Evolutionary conservation across 2,113 vertebrate genomes (phyloP).

Genomic region (Stictonetta naevosa): DNA sequence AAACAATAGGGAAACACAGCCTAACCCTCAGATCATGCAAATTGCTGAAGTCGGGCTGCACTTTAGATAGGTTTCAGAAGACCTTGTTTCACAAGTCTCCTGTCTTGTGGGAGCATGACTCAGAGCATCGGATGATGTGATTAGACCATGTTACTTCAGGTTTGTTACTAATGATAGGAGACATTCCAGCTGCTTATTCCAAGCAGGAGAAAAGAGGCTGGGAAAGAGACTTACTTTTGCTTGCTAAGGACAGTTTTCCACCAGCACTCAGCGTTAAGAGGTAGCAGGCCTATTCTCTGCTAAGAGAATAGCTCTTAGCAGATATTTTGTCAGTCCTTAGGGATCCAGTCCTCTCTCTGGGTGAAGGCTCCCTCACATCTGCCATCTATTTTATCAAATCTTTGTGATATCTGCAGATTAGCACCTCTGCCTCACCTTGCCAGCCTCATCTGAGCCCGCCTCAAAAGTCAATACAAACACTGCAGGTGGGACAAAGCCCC

Average conservation of each 20-base stretch:
- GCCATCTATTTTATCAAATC: background rate
- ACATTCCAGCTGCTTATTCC: background rate
- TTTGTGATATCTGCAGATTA: background rate
- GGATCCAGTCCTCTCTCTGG: background rate
- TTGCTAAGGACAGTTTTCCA: background rate
- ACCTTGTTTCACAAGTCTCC: background rate
- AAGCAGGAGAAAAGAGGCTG: background rate
- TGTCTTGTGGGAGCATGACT: background rate
- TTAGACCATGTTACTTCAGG: background rate
- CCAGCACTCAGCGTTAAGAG: background rate
- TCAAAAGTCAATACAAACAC: background rate
- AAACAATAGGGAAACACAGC: background rate
- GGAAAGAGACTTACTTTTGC: background rate
- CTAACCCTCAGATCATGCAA: background rate
- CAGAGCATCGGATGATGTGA: rapidly evolving
- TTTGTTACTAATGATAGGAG: background rate
- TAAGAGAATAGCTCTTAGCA: background rate
- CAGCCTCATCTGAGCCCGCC: background rate
- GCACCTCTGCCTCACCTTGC: background rate
- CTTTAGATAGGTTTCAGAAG: rapidly evolving
- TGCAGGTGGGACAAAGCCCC: background rate
- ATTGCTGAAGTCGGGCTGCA: background rate
- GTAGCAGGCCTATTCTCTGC: background rate
- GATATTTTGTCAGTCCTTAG: background rate
- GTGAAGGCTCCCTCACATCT: background rate